A percentile compares a stretch with the other conserved stretches of the same genome.
phyloP scores from a whole-genome alignment of 2,113 vertebrate genomes.

The Bujurquina vittata region DNA sequence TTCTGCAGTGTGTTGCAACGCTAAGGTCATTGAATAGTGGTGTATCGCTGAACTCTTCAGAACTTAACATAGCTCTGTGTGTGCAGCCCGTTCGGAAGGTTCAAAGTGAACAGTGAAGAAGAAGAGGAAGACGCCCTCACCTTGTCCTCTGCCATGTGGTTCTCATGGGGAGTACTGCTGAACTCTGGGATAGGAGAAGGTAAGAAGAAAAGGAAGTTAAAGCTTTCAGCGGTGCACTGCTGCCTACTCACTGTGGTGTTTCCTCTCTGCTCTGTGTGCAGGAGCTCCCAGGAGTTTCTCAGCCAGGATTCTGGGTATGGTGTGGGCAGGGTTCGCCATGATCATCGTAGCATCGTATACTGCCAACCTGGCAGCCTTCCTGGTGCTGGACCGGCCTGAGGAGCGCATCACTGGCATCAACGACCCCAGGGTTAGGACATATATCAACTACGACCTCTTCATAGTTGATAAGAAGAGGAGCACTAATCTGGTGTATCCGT shows the following conservation, averaged over 20 bases:
- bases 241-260: conserved; percentile 67
- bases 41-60: not conserved
- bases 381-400: conserved; percentile 98
- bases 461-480: not conserved
- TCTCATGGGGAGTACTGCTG: conserved; percentile 98
- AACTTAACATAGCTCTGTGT: not conserved
- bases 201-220: conserved; percentile 57
- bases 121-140: conserved; percentile 98
- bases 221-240: not conserved
- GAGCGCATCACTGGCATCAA: conserved; percentile 99
- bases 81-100: conserved; percentile 93
- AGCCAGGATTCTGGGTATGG: conserved; percentile 99
- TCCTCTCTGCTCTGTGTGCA: conserved; percentile 57
- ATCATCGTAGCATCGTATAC: conserved; percentile 99
- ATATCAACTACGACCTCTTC: not conserved
- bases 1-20: too few relatives aligned
- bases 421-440: conserved; percentile 87
- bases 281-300: conserved; percentile 98
- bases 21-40: too few relatives aligned
- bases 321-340: conserved; percentile 99
- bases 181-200: conserved; percentile 99
- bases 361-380: conserved; percentile 99
- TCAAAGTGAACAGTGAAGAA: conserved; percentile 99
- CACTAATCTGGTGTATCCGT: not conserved
- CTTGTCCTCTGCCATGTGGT: conserved; percentile 99